Evolutionary conservation across 2,888 invertebrate species (phyloP).

Genomic region (Phymatocera aterrima): DNA sequence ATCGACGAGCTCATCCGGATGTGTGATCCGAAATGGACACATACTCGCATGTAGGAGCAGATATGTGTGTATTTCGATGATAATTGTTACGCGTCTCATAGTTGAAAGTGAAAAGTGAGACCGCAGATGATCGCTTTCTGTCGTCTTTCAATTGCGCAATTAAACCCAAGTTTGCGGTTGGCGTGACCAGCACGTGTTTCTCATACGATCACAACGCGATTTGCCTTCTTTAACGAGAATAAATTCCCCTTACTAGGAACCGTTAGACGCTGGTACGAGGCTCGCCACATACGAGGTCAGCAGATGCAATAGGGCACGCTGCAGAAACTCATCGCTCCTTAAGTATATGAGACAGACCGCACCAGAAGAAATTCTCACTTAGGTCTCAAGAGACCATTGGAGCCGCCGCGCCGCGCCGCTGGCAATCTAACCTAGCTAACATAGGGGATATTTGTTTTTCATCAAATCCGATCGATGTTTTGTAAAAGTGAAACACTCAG

Average conservation of each 20-base stretch:
- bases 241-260: conserved; percentile 24
- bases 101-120: conserved; percentile 19
- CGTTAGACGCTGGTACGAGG: conserved; percentile 4
- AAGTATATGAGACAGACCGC: conserved; percentile 17
- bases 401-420: too few species aligned
- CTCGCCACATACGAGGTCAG: conserved; percentile 27
- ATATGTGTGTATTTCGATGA: too few species aligned
- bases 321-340: conserved; percentile 31
- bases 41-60: too few species aligned
- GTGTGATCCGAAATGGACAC: too few species aligned
- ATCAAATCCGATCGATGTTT: too few species aligned
- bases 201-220: conserved; percentile 20
- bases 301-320: conserved; percentile 40
- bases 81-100: background rate
- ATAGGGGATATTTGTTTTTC: too few species aligned
- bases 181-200: conserved; percentile 33
- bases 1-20: too few species aligned
- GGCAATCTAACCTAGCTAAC: too few species aligned
- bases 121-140: conserved; percentile 30
- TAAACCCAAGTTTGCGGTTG: conserved; percentile 37
- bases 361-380: conserved; percentile 5
- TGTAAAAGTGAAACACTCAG: too few species aligned
- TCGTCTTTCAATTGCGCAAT: conserved; percentile 19
- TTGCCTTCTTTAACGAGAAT: conserved; percentile 34
- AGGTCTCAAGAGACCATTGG: too few species aligned